These are phyloP conservation scores for Rhinolophus ferrumequinum DNA, from an alignment of 2,113 vertebrate species.

Conservation along the genomic window DNA sequence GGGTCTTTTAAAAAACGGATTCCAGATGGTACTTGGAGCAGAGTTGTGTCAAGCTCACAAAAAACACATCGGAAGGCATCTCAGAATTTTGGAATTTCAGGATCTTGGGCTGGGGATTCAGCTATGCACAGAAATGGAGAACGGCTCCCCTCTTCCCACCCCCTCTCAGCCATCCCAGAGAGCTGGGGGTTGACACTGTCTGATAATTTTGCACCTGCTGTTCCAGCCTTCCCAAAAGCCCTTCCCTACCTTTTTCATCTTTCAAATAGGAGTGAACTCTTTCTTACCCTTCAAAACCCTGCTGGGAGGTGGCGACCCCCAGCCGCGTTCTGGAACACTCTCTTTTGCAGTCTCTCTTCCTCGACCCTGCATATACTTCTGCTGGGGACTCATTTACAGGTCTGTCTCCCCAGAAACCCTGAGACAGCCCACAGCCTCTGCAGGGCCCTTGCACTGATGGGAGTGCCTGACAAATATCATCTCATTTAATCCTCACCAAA, in stretches of 20 bases:
- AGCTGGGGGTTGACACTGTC: not conserved
- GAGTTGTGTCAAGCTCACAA: not conserved
- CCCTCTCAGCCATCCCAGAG: too few species aligned
- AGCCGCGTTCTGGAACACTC: not conserved
- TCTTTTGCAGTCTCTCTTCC: not conserved
- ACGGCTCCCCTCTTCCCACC: not conserved
- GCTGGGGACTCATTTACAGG: not conserved
- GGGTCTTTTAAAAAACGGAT: conserved; percentile 36
- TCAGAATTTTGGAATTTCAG: not conserved
- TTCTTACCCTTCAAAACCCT: not conserved
- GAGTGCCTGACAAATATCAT: not conserved
- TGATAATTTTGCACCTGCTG: not conserved
- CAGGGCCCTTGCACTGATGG: rapidly evolving
- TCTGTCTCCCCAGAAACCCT: not conserved
- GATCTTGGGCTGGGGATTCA: not conserved
- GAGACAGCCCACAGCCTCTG: not conserved
- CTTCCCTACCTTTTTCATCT: not conserved
- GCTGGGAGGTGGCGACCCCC: not conserved
- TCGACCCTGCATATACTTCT: not conserved
- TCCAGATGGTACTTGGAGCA: conserved; percentile 58
- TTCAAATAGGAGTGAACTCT: not conserved
- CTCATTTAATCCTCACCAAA: not conserved
- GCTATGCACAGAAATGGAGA: not conserved
- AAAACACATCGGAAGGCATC: not conserved
- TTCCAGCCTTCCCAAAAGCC: not conserved